A percentile compares a stretch with the other conserved stretches of the same genome.
phyloP scores from a whole-genome alignment of 2,888 invertebrate genomes.

The Limnephilus auricula region DNA sequence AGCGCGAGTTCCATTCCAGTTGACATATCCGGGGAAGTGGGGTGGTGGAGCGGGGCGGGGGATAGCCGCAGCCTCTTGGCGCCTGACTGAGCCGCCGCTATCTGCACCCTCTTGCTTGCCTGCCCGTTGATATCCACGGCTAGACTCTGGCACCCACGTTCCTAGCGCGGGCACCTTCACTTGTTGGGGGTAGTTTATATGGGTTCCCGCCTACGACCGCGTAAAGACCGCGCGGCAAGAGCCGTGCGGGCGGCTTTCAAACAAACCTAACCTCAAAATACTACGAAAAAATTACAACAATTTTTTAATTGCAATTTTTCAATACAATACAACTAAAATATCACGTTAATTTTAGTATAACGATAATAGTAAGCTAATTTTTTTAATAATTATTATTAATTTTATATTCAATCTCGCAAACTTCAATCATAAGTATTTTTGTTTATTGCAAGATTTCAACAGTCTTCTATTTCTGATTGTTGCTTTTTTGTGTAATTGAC shows the following conservation, averaged over 20 bases:
- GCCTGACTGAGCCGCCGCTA: slow-evolving; percentile 80
- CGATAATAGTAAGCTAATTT: not conserved
- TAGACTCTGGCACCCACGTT: slow-evolving; percentile 71
- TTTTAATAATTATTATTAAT: not conserved
- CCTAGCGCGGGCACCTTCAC: slow-evolving; percentile 65
- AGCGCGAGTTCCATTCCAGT: slow-evolving; percentile 83
- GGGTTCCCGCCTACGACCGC: not conserved
- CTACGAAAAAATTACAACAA: not conserved
- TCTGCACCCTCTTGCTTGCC: slow-evolving; percentile 79
- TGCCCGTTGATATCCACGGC: slow-evolving; percentile 79
- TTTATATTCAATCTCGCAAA: not conserved
- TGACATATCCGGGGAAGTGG: slow-evolving; percentile 72
- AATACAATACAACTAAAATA: not conserved
- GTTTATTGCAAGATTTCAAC: slow-evolving; percentile 29
- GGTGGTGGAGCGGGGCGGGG: slow-evolving; percentile 76
- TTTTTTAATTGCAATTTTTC: not conserved
- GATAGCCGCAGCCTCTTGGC: slow-evolving; percentile 81
- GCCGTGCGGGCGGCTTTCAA: not conserved
- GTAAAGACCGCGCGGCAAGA: slow-evolving; percentile 5
- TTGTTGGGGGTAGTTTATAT: slow-evolving; percentile 28
- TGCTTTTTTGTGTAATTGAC: slow-evolving; percentile 28
- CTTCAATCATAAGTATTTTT: slow-evolving; percentile 7
- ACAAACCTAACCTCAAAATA: not conserved
- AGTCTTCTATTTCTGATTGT: slow-evolving; percentile 34
- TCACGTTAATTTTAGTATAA: not conserved